Base-by-base conservation (phyloP, 2,888 invertebrate species). In the Arrhopalites spinosus region DNA sequence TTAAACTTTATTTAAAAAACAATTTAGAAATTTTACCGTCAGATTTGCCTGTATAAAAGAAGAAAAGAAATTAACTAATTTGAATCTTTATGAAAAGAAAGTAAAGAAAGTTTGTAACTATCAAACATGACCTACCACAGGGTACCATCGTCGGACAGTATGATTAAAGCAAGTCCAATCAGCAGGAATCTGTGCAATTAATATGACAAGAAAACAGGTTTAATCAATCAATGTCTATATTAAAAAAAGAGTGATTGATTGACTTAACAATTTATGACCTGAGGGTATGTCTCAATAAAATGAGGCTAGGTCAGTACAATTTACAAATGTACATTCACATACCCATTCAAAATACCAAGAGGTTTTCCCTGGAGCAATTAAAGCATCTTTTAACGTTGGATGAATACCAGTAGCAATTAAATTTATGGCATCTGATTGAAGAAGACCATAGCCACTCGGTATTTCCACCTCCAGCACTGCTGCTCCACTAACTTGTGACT, bases 61-160 rank as follows among this genome's bases (percentile, higher is more conserved):
- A n/a, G n/a, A n/a, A n/a, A n/a, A n/a, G n/a, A n/a, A n/a, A n/a
- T n/a, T n/a, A n/a, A n/a, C n/a, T n/a, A n/a, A n/a, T n/a, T n/a
- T n/a, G n/a, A n/a, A n/a, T n/a, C n/a, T n/a, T n/a, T n/a, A n/a
- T n/a, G n/a, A n/a, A n/a, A n/a, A n/a, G n/a, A n/a, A n/a, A n/a
- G n/a, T n/a, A n/a, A n/a, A n/a, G n/a, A n/a, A n/a, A n/a, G n/a
- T n/a, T n/a, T n/a, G n/a, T n/a, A n/a, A n/a, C n/a, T n/a, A n/a
- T n/a, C n/a, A n/a, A n/a, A n/a, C n/a, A n/a, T n/a, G n/a, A n/a
- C n/a, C n/a, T n/a, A n/a, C n/a, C n/a, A 88, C 87, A 0, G 89
- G 88, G 80, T 85, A 87, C 88, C 88, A 89, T 53, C 89, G 85
- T 73, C 86, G 86, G 0, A 88, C 85, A 15, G 87, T 85, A 82